These are phyloP conservation scores for Scaptomyza polygonia DNA, from an alignment of 2,888 invertebrate species.

Conservation along the genomic window DNA sequence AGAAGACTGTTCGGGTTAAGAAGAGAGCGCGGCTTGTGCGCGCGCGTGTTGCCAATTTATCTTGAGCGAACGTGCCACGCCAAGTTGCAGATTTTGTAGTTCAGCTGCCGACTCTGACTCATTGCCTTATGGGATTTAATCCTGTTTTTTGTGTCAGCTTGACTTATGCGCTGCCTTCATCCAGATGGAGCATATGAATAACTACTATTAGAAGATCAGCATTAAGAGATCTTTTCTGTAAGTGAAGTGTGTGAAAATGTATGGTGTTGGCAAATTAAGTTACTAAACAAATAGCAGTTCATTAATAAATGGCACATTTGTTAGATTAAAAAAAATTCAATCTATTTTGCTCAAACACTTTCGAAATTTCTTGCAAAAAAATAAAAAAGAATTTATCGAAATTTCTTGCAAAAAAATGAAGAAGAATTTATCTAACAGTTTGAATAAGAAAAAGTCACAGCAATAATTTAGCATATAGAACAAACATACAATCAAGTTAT, in stretches of 20 bases:
- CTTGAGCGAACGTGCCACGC: constrained; percentile 49
- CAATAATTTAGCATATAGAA: not conserved
- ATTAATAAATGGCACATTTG: too few species aligned
- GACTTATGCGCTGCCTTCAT: constrained; percentile 38
- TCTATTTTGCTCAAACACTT: too few species aligned
- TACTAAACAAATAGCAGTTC: too few species aligned
- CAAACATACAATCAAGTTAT: not conserved
- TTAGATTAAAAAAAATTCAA: too few species aligned
- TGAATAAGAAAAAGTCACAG: not conserved
- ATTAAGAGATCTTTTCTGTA: not conserved
- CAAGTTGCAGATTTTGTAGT: constrained; percentile 59
- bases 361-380: too few species aligned
- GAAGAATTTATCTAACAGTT: not conserved
- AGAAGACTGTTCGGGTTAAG: constrained; percentile 6
- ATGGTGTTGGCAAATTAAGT: not conserved
- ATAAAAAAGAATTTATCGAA: too few species aligned
- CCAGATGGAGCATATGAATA: constrained; percentile 8
- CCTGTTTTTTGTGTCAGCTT: constrained; percentile 57
- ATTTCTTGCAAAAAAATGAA: too few species aligned
- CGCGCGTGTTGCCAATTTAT: constrained; percentile 77
- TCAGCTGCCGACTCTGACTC: constrained; percentile 61
- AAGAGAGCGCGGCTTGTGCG: constrained; percentile 43
- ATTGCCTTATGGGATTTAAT: constrained; percentile 53
- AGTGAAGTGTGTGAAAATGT: not conserved
- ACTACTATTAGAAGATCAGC: constrained; percentile 1